Base-by-base conservation (phyloP, 2,797 vertebrate species). In the Setipinna tenuifilis region DNA sequence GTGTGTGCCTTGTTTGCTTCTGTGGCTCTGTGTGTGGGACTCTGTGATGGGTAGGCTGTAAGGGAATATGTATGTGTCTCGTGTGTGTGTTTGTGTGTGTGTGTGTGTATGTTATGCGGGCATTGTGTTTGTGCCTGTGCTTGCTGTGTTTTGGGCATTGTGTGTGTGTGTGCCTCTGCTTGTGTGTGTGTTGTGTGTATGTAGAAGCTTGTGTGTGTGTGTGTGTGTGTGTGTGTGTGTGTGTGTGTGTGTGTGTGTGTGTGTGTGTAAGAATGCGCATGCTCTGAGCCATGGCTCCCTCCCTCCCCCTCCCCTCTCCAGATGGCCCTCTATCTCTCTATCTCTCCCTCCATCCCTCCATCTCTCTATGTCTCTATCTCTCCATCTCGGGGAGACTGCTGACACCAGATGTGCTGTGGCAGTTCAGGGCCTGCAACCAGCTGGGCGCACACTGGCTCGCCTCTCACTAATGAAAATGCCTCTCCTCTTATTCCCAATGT, bases 321-420 rank as follows among this genome's bases (percentile, higher is more conserved):
- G 94, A 95, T 95, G 94, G 94, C 92, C 25, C n/a, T 65, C 78
- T 88, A 83, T 82, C 48, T 86, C 80, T 87, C 61, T 84, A n/a
- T n/a, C n/a, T n/a, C n/a, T n/a, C n/a, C n/a, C n/a, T n/a, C n/a
- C n/a, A n/a, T n/a, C n/a, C n/a, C n/a, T n/a, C n/a, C n/a, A n/a
- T n/a, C n/a, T n/a, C n/a, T n/a, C n/a, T n/a, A n/a, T n/a, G n/a
- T n/a, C n/a, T n/a, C n/a, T n/a, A n/a, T n/a, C n/a, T n/a, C n/a
- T n/a, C n/a, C n/a, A 68, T 80, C 87, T 88, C 35, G 44, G 61
- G 90, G 94, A 87, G 93, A 93, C 93, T 93, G 90, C 89, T 93
- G 92, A 94, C 93, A 95, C 94, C 95, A 96, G 95, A 95, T 96
- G 94, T 94, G 94, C 92, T 91, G 93, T 93, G 93, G 92, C 93